These are phyloP conservation scores for Strigops habroptila DNA, from an alignment of 2,113 vertebrate species.

Conservation along the genomic window DNA sequence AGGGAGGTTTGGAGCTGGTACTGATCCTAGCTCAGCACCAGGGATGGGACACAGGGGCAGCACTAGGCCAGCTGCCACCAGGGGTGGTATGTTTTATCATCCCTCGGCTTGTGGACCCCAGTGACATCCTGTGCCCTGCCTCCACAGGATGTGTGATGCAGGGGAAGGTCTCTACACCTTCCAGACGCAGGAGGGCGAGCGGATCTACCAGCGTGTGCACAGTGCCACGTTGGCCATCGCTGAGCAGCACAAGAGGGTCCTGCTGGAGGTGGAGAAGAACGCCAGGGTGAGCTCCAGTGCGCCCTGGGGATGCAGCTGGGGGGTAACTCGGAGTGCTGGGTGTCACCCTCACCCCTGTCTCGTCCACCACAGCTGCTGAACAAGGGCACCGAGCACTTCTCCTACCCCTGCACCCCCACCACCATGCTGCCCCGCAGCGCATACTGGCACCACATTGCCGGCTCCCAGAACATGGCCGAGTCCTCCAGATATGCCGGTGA, in stretches of 20 bases:
- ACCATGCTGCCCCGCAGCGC: conserved; percentile 93
- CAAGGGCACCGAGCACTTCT: conserved; percentile 84
- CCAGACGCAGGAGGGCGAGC: conserved; percentile 93
- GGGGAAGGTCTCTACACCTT: conserved; percentile 97
- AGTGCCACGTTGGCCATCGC: conserved; percentile 90
- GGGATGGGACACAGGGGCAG: neutral
- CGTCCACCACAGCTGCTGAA: conserved; percentile 77
- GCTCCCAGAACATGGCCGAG: conserved; percentile 82
- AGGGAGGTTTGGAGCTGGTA: neutral
- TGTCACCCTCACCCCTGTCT: neutral
- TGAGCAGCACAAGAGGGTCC: conserved; percentile 92
- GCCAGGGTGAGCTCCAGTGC: conserved; percentile 80
- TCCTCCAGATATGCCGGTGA: conserved; percentile 74
- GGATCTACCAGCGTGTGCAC: conserved; percentile 97
- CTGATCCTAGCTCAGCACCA: neutral
- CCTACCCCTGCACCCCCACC: conserved; percentile 89
- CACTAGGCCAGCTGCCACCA: neutral
- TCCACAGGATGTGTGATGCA: conserved; percentile 89
- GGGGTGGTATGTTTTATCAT: neutral
- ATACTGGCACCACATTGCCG: conserved; percentile 97
- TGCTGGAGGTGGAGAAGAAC: conserved; percentile 94
- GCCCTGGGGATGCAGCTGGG: neutral
- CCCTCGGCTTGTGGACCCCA: rapidly evolving
- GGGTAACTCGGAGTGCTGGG: too few relatives aligned
- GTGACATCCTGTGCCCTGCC: rapidly evolving